Conservation (phyloP, 92 coral and sea anemone species). For the Phenganax stokvisi region DNA sequence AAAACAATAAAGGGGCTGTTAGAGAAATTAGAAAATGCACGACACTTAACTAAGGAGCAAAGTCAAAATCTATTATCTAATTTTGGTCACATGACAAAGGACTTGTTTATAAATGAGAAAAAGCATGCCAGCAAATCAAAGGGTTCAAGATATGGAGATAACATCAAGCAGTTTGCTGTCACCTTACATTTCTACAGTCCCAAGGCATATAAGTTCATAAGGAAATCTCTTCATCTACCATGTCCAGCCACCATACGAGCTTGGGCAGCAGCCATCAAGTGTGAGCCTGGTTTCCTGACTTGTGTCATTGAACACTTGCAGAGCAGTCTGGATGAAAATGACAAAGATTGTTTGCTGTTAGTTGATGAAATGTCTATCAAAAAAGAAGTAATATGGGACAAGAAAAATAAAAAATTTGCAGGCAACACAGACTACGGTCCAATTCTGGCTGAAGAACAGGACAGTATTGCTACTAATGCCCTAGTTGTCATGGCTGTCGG, state of each 20-base stretch:
- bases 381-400: no score
- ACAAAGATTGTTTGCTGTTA: no score
- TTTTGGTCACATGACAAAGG: no score
- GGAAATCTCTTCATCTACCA: background rate
- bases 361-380: no score
- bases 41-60: no score
- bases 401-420: no score
- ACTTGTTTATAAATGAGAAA: no score
- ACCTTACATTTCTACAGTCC: conserved; percentile 10
- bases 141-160: no score
- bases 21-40: background rate
- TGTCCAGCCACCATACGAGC: conserved; percentile 20
- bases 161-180: background rate
- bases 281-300: conserved; percentile 18
- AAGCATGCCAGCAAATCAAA: no score
- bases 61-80: no score
- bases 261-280: conserved; percentile 13
- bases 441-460: background rate
- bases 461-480: conserved; percentile 24
- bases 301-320: conserved; percentile 1
- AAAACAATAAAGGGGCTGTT: no score
- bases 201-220: background rate
- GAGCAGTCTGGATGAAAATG: background rate
- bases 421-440: no score
- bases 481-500: conserved; percentile 38